phyloP scores from a whole-genome alignment of 2,888 invertebrate species.

The Branchipolynoe longqiensis region DNA sequence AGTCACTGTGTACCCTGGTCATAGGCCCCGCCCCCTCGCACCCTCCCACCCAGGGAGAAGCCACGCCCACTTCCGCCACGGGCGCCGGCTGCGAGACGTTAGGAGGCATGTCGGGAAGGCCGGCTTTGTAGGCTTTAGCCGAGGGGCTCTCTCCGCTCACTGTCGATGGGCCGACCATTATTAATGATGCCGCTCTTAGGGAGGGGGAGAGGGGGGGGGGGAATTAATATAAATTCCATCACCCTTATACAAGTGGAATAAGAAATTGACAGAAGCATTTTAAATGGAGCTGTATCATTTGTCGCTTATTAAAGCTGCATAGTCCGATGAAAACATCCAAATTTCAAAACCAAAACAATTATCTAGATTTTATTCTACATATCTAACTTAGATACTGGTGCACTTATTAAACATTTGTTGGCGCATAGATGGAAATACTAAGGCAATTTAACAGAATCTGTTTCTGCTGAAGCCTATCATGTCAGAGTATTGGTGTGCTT shows the following conservation, averaged over 20 bases:
- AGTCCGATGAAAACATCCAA: too few relatives aligned
- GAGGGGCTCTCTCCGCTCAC: neutral
- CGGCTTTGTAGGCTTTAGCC: slow-evolving; percentile 14
- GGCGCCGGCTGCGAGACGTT: neutral
- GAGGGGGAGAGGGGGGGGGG: neutral
- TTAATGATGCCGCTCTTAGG: neutral
- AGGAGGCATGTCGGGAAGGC: slow-evolving; percentile 46
- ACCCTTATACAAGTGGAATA: neutral
- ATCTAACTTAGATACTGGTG: too few relatives aligned
- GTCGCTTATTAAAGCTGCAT: too few relatives aligned
- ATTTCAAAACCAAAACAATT: too few relatives aligned
- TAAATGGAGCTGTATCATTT: neutral
- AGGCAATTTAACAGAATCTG: too few relatives aligned
- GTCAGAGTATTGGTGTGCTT: too few relatives aligned
- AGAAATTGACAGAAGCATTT: neutral
- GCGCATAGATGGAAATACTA: too few relatives aligned
- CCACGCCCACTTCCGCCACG: slow-evolving; percentile 32
- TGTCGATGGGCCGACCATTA: neutral
- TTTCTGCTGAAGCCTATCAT: too few relatives aligned
- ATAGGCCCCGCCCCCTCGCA: slow-evolving; percentile 45
- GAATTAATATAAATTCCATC: neutral
- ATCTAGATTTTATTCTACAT: too few relatives aligned
- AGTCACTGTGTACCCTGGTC: slow-evolving; percentile 48
- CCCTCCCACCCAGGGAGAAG: slow-evolving; percentile 14
- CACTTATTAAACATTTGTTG: too few relatives aligned